Conservation (phyloP, 1,140 invertebrate species). For the Arctopsyche grandis region DNA sequence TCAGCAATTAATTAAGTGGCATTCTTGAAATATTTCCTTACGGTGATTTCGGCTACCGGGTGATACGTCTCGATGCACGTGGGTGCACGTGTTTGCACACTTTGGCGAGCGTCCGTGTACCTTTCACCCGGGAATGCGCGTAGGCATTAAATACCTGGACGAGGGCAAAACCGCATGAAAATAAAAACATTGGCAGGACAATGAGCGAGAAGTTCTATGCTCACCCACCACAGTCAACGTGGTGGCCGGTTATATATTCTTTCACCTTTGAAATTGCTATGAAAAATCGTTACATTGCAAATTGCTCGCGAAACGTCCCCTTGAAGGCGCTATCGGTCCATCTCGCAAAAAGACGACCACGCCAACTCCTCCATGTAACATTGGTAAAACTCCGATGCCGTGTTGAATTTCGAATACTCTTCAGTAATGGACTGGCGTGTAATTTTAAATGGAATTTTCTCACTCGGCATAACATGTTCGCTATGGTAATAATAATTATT, state of each 20-base stretch:
- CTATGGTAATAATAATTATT: no score
- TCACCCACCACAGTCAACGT: neutral
- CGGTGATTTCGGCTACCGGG: no score
- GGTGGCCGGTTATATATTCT: neutral
- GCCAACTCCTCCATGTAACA: neutral
- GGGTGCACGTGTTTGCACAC: constrained; percentile 30
- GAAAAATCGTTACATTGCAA: constrained; percentile 24
- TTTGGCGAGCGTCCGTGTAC: constrained; percentile 26
- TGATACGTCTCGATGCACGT: neutral
- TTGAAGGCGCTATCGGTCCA: constrained; percentile 5
- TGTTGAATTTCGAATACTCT: no score
- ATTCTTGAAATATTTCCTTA: no score
- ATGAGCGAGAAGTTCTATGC: neutral
- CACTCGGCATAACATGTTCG: no score
- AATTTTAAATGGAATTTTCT: no score
- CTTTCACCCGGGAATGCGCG: constrained; percentile 36
- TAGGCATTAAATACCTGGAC: constrained; percentile 16
- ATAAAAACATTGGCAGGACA: constrained; percentile 4
- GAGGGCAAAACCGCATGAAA: neutral
- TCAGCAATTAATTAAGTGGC: no score
- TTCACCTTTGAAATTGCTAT: neutral
- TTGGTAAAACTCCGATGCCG: neutral
- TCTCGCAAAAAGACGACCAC: neutral
- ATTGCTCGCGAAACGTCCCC: constrained; percentile 10
- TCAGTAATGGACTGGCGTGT: no score